Evolutionary conservation across 2,113 vertebrate genomes (phyloP).

Genomic region (Carassius carassius): DNA sequence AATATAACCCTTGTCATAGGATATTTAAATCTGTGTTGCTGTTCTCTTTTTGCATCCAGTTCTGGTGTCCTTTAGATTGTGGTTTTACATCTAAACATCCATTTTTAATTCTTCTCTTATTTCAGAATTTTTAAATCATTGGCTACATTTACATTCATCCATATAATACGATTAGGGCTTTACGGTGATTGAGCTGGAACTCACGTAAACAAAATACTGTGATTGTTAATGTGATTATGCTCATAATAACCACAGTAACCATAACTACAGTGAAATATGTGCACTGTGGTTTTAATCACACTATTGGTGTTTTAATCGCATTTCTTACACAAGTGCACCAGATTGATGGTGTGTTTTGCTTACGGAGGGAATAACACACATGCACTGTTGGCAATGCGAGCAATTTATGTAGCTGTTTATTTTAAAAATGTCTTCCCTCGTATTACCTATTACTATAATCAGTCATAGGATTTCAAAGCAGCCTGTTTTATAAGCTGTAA

Average conservation of each 20-base stretch:
- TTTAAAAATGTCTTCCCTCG: slow-evolving; percentile 2
- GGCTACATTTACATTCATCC: not conserved
- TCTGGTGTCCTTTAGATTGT: not conserved
- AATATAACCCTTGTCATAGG: not conserved
- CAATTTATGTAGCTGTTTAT: slow-evolving; percentile 5
- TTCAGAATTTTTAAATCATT: not conserved
- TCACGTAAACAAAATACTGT: not conserved
- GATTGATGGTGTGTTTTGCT: not conserved
- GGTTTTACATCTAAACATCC: not conserved
- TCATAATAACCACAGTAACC: not conserved
- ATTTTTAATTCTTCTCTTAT: not conserved
- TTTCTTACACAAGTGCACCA: not conserved
- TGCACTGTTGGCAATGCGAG: too few relatives aligned
- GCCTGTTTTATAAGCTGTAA: not conserved
- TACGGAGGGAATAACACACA: not conserved
- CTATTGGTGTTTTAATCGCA: not conserved
- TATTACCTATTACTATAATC: slow-evolving; percentile 1
- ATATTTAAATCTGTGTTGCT: not conserved
- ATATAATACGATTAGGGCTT: not conserved
- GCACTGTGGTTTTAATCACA: not conserved
- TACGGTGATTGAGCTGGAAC: not conserved
- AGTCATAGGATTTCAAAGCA: not conserved
- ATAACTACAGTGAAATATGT: not conserved
- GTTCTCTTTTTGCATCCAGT: not conserved
- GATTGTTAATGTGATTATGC: not conserved